Base-by-base conservation (phyloP, 2,888 invertebrate species). In the Hirtodrosophila alboralis region DNA sequence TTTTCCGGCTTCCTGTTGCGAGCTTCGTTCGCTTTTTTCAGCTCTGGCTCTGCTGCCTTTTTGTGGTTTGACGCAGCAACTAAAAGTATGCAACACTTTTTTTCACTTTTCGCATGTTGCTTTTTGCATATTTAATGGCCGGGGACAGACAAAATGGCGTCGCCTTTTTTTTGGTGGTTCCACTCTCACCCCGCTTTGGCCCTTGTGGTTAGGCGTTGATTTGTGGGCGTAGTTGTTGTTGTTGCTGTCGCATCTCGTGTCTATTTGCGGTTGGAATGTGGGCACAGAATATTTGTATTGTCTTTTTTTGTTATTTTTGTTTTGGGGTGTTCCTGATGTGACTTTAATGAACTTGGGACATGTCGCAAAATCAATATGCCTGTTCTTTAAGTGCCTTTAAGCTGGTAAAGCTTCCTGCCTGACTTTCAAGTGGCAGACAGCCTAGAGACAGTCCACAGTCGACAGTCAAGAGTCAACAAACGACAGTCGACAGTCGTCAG, bases 31-130 rank as follows among this genome's bases (percentile, higher is more conserved):
- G 33, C 40, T 58, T 51, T 37, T 54, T 52, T 53, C 57, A 57
- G 33, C 60, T 23, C 8, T n/a, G n/a, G n/a, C n/a, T 63, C 48
- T 38, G 56, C 58, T 74, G 75, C 75, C 66, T 70, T 80, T 84
- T 73, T 80, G 80, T 70, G 80, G 80, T 80, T 80, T 73, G 83
- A 75, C 79, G 76, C 78, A 78, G 83, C 75, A 65, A 76, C 84
- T 79, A 66, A 81, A 84, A 84, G 83, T 84, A 83, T 83, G 81
- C 83, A 83, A 83, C 72, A 81, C 79, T 79, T 79, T 83, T 73
- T 14, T 36, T 31, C 45, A 31, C 37, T 47, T 53, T 79, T 80
- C 66, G 76, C 79, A 74, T 76, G 78, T 81, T 81, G 83, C 79
- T 79, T 77, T 80, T 83, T 75, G 84, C 84, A 80, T 80, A 79